These are phyloP conservation scores for Suricata suricatta DNA, from an alignment of 2,113 vertebrate genomes.

Conservation along the genomic window DNA sequence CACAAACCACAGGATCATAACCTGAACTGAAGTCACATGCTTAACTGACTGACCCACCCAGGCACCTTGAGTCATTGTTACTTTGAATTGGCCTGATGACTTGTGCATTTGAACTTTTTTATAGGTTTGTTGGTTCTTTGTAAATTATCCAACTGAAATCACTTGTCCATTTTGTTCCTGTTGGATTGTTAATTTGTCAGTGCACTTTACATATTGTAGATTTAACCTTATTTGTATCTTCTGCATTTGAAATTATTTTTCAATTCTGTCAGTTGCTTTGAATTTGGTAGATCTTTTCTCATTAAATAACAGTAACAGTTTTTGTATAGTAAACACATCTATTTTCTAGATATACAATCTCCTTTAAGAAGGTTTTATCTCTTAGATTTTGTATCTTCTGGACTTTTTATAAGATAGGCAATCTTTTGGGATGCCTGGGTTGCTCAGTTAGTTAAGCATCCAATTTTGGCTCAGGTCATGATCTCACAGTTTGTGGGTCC, in stretches of 20 bases:
- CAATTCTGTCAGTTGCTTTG: background rate
- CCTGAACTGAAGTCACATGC: too few species aligned
- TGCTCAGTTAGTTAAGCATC: too few species aligned
- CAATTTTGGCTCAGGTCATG: too few species aligned
- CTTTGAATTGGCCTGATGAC: background rate
- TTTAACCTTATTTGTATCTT: background rate
- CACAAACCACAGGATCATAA: too few species aligned
- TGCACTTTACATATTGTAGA: background rate
- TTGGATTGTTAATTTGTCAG: background rate
- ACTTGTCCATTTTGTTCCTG: background rate
- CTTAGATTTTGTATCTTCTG: background rate
- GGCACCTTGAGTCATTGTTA: background rate
- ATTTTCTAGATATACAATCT: background rate
- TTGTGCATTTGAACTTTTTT: background rate
- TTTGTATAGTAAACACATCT: background rate
- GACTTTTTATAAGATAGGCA: background rate
- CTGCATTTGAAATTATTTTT: constrained; percentile 31
- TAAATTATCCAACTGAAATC: background rate
- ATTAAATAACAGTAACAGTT: background rate
- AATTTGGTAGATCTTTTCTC: background rate
- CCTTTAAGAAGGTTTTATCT: background rate
- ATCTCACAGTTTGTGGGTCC: too few species aligned
- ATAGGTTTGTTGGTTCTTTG: background rate
- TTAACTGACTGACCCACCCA: too few species aligned
- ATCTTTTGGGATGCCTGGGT: too few species aligned